Percentiles rank a stretch among this genome's conserved stretches.
phyloP scores from a whole-genome alignment of 2,888 invertebrate genomes.

The Protonemura montana region DNA sequence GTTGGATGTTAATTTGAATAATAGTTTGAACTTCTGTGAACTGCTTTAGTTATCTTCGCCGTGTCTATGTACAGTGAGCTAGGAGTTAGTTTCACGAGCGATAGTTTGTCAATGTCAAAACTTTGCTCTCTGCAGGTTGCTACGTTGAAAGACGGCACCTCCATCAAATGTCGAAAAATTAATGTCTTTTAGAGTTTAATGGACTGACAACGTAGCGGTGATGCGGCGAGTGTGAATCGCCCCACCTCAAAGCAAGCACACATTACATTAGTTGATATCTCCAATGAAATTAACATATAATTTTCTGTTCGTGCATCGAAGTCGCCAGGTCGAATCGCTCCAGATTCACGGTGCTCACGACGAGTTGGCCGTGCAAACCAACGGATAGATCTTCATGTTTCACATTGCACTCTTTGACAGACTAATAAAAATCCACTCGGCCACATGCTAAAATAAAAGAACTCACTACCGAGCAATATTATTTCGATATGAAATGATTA shows the following conservation, averaged over 20 bases:
- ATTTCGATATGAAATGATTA: constrained; percentile 33
- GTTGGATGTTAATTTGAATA: constrained; percentile 17
- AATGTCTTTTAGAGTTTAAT: not conserved
- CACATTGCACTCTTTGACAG: not conserved
- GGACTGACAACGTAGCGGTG: no score
- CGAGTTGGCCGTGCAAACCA: not conserved
- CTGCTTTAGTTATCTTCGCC: not conserved
- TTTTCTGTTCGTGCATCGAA: not conserved
- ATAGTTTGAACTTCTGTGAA: not conserved
- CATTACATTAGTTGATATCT: not conserved
- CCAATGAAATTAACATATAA: not conserved
- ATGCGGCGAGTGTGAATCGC: not conserved
- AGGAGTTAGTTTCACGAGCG: no score
- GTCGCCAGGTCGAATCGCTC: not conserved
- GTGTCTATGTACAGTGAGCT: not conserved
- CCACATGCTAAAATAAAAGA: constrained; percentile 8
- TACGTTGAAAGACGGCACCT: not conserved
- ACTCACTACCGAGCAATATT: not conserved
- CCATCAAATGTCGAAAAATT: not conserved
- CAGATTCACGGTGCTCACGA: not conserved
- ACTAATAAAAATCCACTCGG: constrained; percentile 16
- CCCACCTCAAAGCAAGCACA: not conserved
- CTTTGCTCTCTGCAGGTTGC: not conserved
- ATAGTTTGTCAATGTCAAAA: not conserved
- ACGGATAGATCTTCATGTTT: constrained; percentile 1